A percentile compares a stretch with the other conserved stretches of the same genome.
Evolutionary conservation across 2,888 invertebrate species (phyloP).

Genomic region (Poecilobothrus nobilitatus): DNA sequence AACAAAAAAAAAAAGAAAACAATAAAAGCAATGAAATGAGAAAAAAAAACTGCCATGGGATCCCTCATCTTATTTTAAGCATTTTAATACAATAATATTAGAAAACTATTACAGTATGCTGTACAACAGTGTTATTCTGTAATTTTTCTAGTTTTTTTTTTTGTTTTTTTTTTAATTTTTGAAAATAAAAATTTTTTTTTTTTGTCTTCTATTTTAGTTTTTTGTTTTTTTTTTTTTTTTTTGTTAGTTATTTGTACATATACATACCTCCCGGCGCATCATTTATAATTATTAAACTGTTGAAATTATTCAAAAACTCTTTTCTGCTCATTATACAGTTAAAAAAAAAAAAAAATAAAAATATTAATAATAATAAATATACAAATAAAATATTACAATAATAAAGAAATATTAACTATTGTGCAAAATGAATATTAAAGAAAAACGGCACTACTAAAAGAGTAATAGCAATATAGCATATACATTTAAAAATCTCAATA

Average conservation of each 20-base stretch:
- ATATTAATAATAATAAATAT: too few species aligned
- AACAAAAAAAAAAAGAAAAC: neutral
- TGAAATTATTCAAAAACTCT: slow-evolving; percentile 2
- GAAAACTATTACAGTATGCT: neutral
- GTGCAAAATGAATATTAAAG: neutral
- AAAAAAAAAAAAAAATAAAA: neutral
- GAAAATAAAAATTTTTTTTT: neutral
- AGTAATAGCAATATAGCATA: neutral
- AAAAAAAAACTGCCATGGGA: neutral
- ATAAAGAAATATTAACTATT: neutral
- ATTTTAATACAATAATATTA: neutral
- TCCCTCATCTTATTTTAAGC: neutral
- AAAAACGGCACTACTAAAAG: neutral
- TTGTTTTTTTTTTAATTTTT: neutral
- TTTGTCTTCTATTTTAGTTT: neutral
- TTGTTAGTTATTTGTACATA: neutral
- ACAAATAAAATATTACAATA: too few species aligned
- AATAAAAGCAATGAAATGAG: neutral
- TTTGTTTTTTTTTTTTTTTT: neutral
- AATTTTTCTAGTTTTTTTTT: neutral
- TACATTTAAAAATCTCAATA: neutral
- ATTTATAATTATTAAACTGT: slow-evolving; percentile 1
- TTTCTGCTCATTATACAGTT: neutral
- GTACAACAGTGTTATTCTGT: neutral
- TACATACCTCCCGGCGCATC: neutral